These are phyloP conservation scores for Nothocercus nigrocapillus DNA, from an alignment of 2,113 vertebrate genomes.

Conservation along the genomic window DNA sequence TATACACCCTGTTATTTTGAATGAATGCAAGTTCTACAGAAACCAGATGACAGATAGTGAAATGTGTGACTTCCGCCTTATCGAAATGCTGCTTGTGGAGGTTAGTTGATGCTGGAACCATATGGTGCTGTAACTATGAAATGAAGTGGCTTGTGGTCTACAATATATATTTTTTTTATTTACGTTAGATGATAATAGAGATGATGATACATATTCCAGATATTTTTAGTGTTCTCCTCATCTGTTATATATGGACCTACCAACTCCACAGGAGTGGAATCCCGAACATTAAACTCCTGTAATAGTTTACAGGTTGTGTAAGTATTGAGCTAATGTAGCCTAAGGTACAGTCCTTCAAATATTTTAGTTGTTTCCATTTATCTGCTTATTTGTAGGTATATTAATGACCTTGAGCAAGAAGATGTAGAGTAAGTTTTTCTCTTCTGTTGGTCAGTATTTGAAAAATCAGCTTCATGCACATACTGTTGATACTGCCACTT, in stretches of 20 bases:
- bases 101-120: neutral
- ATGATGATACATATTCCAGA: neutral
- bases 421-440: neutral
- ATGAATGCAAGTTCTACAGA: neutral
- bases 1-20: neutral
- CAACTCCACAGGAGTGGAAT: neutral
- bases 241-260: accelerated
- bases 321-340: neutral
- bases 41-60: neutral
- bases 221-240: neutral
- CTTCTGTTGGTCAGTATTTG: neutral
- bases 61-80: neutral
- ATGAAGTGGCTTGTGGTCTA: neutral
- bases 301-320: neutral
- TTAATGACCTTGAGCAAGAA: neutral
- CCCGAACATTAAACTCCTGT: no score
- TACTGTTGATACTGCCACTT: neutral
- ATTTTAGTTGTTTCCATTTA: neutral
- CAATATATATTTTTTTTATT: neutral
- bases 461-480: neutral
- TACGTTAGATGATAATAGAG: neutral
- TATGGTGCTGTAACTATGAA: neutral
- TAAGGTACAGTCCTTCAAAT: neutral
- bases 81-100: neutral
- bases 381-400: neutral